Evolutionary conservation across 2,888 invertebrate species (phyloP), one percentile per base, ranked within the genome.

Genomic region (Sphaeridia pumilis): DNA sequence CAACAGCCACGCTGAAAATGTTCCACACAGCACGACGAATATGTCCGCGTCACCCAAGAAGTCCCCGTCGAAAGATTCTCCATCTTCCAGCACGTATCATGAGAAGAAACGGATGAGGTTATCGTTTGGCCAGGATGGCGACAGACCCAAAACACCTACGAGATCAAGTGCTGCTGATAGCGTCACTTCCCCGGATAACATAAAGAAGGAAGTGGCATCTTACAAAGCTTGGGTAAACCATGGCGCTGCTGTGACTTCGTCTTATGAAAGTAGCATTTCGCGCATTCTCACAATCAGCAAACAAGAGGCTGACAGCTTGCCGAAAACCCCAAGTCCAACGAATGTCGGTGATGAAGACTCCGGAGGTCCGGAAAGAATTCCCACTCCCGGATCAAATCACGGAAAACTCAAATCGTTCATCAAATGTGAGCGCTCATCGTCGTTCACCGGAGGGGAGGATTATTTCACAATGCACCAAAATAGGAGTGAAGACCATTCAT

Each of bases 111-210:
- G 43, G 38, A 47, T 20, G 20, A 52, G 42, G 17, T 14, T 27
- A n/a, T 20, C 21, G 12, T 28, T 17, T 10, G 35, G 17, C 5
- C 27, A 17, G n/a, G 54, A 54, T 2, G 38, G 47, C 17, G 65
- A 65, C n/a, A 54, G 65, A 38, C 65, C 65, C 4, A 65, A 63
- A 46, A 65, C 65, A 5, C 65, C 65, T 5, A 48, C 58, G 21
- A n/a, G n/a, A n/a, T n/a, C n/a, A n/a, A 59, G 59, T 26, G 65
- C 63, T 22, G 59, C 64, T n/a, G 78, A 83, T 66, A 83, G 83
- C 69, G 87, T 87, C 70, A 87, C 87, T 45, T 87, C 87, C 61
- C 87, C 88, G 12, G 88, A 87, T 72, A 84, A 84, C 44, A 82
- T 87, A 63, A 87, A 87, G 3, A 63, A 64, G 50, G 65, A 53